Conservation (phyloP, 2,797 vertebrate genomes). For the Trematomus bernacchii region DNA sequence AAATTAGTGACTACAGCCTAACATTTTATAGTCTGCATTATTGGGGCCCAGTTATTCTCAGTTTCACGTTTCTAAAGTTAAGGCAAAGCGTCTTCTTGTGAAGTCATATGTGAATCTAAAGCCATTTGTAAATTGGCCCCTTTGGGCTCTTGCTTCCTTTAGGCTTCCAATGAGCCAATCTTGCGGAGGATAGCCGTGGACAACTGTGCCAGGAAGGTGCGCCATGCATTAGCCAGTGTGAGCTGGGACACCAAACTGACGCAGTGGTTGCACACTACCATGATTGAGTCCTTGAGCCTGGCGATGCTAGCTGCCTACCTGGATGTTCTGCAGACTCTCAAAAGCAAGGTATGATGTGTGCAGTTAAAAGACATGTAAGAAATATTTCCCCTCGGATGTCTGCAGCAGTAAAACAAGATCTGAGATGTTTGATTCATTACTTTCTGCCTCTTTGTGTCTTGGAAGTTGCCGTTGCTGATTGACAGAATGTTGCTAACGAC, state of each 20-base stretch:
- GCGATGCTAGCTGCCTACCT: slow-evolving; percentile 96
- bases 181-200: slow-evolving; percentile 94
- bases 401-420: not conserved
- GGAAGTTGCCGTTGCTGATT: slow-evolving; percentile 93
- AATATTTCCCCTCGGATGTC: slow-evolving; percentile 1
- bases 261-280: slow-evolving; percentile 95
- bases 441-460: slow-evolving; percentile 33
- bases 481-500: slow-evolving; percentile 96
- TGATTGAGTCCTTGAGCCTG: slow-evolving; percentile 96
- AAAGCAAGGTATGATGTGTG: slow-evolving; percentile 92
- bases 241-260: slow-evolving; percentile 96
- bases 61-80: not conserved
- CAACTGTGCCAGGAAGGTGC: slow-evolving; percentile 95
- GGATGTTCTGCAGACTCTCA: slow-evolving; percentile 97
- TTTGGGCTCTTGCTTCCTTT: slow-evolving; percentile 8
- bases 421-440: slow-evolving; percentile 3
- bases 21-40: not conserved
- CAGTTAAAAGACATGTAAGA: not conserved
- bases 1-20: not conserved
- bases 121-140: not conserved
- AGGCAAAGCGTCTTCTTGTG: not conserved
- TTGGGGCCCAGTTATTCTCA: not conserved
- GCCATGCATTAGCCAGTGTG: slow-evolving; percentile 94
- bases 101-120: not conserved
- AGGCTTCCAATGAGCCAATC: slow-evolving; percentile 96